phyloP scores from a whole-genome alignment of 2,888 invertebrate genomes.

The Callinectes sapidus region DNA sequence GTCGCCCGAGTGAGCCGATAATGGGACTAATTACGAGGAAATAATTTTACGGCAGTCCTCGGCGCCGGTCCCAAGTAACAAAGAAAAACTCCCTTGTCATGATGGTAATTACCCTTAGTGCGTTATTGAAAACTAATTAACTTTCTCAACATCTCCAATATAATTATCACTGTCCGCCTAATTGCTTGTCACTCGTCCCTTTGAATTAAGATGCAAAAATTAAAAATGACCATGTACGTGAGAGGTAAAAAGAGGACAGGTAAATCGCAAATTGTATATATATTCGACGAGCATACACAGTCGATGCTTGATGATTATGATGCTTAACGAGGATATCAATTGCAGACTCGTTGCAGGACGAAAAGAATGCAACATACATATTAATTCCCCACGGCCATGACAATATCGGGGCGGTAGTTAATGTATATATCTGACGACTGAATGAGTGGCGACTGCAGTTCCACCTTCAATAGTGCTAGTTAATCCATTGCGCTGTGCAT shows the following conservation, averaged over 20 bases:
- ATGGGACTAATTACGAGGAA: slow-evolving; percentile 8
- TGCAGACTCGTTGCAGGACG: neutral
- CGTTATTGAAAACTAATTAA: slow-evolving; percentile 37
- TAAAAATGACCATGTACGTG: neutral
- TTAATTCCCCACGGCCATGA: neutral
- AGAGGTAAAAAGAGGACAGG: neutral
- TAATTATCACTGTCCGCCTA: slow-evolving; percentile 34
- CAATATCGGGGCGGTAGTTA: neutral
- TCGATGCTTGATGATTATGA: neutral
- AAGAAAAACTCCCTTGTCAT: slow-evolving; percentile 33
- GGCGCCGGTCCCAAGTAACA: slow-evolving; percentile 4
- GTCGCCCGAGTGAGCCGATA: slow-evolving; percentile 10
- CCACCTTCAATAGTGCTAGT: neutral
- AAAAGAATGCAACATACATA: neutral
- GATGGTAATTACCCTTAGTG: slow-evolving; percentile 13
- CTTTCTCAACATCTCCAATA: slow-evolving; percentile 36
- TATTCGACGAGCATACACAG: too few relatives aligned
- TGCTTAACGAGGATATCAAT: neutral
- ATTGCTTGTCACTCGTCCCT: slow-evolving; percentile 29
- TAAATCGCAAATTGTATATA: neutral
- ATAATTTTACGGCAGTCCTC: slow-evolving; percentile 24
- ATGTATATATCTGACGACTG: neutral
- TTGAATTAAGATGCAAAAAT: slow-evolving; percentile 3
- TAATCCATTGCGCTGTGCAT: neutral
- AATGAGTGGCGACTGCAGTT: neutral